Conservation (phyloP, 2,113 vertebrate species). For the Raja brachyura region DNA sequence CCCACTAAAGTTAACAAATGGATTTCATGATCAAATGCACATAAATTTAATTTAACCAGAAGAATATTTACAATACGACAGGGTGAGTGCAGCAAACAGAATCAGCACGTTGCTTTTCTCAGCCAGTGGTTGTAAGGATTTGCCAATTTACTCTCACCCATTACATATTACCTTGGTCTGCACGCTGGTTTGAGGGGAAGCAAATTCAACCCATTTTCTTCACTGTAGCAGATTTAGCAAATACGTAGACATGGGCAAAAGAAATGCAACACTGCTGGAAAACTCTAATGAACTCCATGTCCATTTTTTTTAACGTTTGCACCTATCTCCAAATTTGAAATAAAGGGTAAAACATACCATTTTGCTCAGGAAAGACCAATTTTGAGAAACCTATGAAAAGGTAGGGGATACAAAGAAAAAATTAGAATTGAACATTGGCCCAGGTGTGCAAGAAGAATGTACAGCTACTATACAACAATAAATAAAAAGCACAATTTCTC, state of each 20-base stretch:
- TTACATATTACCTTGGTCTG: background rate
- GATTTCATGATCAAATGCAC: background rate
- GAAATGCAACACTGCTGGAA: background rate
- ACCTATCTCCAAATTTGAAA: constrained; percentile 9
- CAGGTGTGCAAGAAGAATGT: background rate
- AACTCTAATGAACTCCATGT: background rate
- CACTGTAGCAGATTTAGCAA: background rate
- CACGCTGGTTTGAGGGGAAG: background rate
- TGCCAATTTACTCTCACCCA: background rate
- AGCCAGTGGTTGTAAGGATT: background rate
- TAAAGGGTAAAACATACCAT: background rate
- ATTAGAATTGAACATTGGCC: background rate
- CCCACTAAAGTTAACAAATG: background rate
- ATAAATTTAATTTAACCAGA: background rate
- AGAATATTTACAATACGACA: background rate
- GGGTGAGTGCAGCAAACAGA: too few species aligned
- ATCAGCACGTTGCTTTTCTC: background rate
- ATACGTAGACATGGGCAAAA: background rate
- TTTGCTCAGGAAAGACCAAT: background rate
- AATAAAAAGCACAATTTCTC: background rate
- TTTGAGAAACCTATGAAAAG: background rate
- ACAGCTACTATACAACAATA: background rate
- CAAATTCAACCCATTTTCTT: background rate
- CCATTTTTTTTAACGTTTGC: background rate
- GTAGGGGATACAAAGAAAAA: background rate